Evolutionary conservation across 2,888 invertebrate genomes (phyloP), one percentile per base, ranked within the genome.

Genomic region (Pterobdella sp.): DNA sequence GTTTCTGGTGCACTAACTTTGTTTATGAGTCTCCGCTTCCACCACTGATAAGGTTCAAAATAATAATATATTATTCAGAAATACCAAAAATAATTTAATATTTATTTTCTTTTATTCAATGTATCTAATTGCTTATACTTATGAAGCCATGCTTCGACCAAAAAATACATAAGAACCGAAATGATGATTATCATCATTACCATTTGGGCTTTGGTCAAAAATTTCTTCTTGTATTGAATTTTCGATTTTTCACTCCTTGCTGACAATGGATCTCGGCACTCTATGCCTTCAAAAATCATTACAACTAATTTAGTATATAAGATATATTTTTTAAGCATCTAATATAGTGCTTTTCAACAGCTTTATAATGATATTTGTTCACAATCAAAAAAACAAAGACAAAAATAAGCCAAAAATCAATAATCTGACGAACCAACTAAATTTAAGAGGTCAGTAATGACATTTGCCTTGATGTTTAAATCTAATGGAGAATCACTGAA

Each of bases 401-500:
- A 42, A 42, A 42, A 42, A 42, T 42, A 42, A 42, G 7, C 7
- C 7, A 42, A 68, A 18, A 7, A 32, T 4, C 7, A 67, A 67
- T 67, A 1, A n/a, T 31, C 3, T 56, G 18, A 72, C 79, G 76
- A 76, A 60, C 94, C 94, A 76, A 94, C 89, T 76, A 96, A 87
- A n/a, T 93, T 94, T 73, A 96, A 86, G 14, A 95, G 87, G 86
- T 96, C 94, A 1, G 93, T 89, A 79, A 96, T 85, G 83, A 96
- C 88, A 1, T 93, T 91, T 0, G 93, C 91, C 84, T 96, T 96
- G 22, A 96, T 88, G 80, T 94, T 89, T 64, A 93, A 90, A 84
- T 96, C 96, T 76, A 96, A 85, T 0, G 94, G 94, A 77, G 93
- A 91, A 84, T 96, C 95, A 82, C 94, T 93, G 77, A 7, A 69